Evolutionary conservation across 1,140 invertebrate species (phyloP).

Genomic region (Planococcus citri): DNA sequence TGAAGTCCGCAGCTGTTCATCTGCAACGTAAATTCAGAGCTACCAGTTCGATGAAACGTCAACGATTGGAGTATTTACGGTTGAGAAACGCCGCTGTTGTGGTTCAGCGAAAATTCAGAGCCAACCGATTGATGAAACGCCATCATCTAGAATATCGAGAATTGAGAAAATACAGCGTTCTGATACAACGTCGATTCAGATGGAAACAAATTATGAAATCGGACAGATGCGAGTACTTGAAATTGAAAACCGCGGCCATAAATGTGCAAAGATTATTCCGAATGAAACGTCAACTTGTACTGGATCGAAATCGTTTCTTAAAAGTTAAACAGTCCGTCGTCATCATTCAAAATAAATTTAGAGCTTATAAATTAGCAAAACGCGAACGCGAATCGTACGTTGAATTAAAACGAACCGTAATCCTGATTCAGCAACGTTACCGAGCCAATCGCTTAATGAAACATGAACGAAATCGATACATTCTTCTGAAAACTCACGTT

Average conservation of each 20-base stretch:
- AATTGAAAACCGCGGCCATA: slow-evolving; percentile 35
- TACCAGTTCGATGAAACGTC: slow-evolving; percentile 26
- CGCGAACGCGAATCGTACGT: slow-evolving; percentile 32
- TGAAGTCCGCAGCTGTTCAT: slow-evolving; percentile 32
- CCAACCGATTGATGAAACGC: neutral
- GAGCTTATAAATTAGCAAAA: slow-evolving; percentile 33
- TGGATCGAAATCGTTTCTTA: slow-evolving; percentile 31
- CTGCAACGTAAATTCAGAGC: slow-evolving; percentile 25
- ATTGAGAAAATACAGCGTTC: slow-evolving; percentile 25
- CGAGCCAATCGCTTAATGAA: slow-evolving; percentile 35
- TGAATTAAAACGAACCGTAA: slow-evolving; percentile 29
- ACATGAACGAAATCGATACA: slow-evolving; percentile 32
- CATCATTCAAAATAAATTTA: slow-evolving; percentile 34
- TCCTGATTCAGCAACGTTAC: slow-evolving; percentile 36
- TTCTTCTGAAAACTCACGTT: slow-evolving; percentile 32
- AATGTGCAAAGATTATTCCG: slow-evolving; percentile 25
- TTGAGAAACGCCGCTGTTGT: slow-evolving; percentile 37
- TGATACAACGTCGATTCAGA: slow-evolving; percentile 43
- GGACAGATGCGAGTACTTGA: slow-evolving; percentile 27
- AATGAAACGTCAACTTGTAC: slow-evolving; percentile 19
- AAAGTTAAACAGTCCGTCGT: slow-evolving; percentile 31
- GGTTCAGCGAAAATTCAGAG: slow-evolving; percentile 43
- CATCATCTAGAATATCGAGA: neutral
- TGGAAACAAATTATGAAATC: slow-evolving; percentile 24
- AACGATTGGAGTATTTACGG: slow-evolving; percentile 20